phyloP scores from a whole-genome alignment of 2,888 invertebrate genomes.

The Lasiommata megera region DNA sequence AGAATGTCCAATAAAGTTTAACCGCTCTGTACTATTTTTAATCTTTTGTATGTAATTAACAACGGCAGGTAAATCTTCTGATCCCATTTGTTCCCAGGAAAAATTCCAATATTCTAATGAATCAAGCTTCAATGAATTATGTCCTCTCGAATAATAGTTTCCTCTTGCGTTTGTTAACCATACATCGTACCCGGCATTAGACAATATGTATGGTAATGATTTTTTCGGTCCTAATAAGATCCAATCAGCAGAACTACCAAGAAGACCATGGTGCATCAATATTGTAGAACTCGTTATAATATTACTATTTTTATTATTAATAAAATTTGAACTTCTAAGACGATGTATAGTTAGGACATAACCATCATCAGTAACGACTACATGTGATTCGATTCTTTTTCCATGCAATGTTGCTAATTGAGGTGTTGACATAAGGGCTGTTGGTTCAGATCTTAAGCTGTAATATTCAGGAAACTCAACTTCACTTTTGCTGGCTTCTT shows the following conservation, averaged over 20 bases:
- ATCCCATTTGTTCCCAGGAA: slow-evolving; percentile 63
- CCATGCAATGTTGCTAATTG: slow-evolving; percentile 54
- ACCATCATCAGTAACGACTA: slow-evolving; percentile 54
- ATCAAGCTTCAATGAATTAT: slow-evolving; percentile 40
- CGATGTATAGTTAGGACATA: slow-evolving; percentile 59
- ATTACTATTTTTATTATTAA: slow-evolving; percentile 40
- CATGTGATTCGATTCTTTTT: slow-evolving; percentile 52
- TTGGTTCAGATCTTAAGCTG: slow-evolving; percentile 42
- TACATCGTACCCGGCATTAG: slow-evolving; percentile 79
- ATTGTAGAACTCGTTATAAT: slow-evolving; percentile 15
- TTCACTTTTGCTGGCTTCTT: slow-evolving; percentile 33
- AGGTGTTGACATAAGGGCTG: slow-evolving; percentile 49
- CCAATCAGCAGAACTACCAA: slow-evolving; percentile 69
- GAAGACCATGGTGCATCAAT: slow-evolving; percentile 62
- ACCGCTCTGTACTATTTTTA: slow-evolving; percentile 44
- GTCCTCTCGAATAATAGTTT: slow-evolving; percentile 59
- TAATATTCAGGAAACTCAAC: slow-evolving; percentile 35
- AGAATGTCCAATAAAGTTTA: slow-evolving; percentile 62
- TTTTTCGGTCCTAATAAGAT: slow-evolving; percentile 55
- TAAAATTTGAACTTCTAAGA: slow-evolving; percentile 33
- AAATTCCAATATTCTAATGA: slow-evolving; percentile 55
- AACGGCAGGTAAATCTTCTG: slow-evolving; percentile 54
- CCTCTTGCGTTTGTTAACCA: slow-evolving; percentile 81
- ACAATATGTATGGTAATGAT: slow-evolving; percentile 69
- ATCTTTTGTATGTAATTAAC: slow-evolving; percentile 52